These are phyloP conservation scores for Phalanger gymnotis DNA, from an alignment of 2,797 vertebrate genomes.

Conservation along the genomic window DNA sequence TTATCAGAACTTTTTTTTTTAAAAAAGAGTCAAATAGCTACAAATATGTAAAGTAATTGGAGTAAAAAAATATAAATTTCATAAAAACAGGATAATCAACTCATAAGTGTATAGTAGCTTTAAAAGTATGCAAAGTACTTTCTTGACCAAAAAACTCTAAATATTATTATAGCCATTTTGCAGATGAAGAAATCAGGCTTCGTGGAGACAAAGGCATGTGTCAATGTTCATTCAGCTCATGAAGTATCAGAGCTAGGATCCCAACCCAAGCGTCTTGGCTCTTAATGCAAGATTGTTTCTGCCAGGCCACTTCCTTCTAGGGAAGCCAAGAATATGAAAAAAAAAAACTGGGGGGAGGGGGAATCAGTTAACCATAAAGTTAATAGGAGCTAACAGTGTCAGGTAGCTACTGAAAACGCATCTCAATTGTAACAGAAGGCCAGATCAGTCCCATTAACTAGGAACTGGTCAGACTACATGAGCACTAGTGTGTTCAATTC, in stretches of 20 bases:
- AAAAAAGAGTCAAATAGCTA: not conserved
- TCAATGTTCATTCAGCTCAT: not conserved
- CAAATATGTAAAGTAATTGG: not conserved
- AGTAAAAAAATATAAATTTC: not conserved
- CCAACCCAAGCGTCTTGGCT: not conserved
- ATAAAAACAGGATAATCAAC: not conserved
- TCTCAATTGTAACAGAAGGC: not conserved
- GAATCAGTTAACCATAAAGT: slow-evolving; percentile 36
- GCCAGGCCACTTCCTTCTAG: not conserved
- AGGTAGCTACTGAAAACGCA: not conserved
- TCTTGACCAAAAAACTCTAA: not conserved
- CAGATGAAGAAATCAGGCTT: not conserved
- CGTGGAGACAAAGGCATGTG: not conserved
- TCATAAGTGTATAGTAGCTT: not conserved
- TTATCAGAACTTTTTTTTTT: not conserved
- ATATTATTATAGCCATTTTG: not conserved
- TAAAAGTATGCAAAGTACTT: not conserved
- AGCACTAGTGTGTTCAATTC: rapidly evolving
- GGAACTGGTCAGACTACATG: not conserved
- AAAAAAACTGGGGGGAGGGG: not conserved
- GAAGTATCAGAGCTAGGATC: not conserved
- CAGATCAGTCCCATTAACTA: not conserved
- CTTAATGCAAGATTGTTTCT: not conserved
- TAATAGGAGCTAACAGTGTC: not conserved
- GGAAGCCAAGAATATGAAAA: slow-evolving; percentile 38